A percentile compares a stretch with the other conserved stretches of the same genome.
Conservation (phyloP, 2,797 vertebrate genomes). For the Schizopygopsis pylzovi region DNA sequence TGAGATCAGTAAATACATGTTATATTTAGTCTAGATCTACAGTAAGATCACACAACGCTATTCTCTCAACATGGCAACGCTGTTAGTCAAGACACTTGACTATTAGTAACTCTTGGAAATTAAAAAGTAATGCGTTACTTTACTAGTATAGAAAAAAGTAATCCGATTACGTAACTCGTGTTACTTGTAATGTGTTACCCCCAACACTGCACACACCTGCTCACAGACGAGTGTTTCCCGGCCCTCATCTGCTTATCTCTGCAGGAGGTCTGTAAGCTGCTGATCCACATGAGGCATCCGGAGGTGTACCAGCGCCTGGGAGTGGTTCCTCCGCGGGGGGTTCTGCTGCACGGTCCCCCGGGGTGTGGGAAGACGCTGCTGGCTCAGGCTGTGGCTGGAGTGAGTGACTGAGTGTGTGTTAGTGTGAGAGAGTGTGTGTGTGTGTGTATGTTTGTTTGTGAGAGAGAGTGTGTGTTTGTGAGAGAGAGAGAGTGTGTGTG, state of each 20-base stretch:
- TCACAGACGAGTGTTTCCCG: background rate
- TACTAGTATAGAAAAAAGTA: too few relatives aligned
- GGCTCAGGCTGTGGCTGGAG: slow-evolving; percentile 94
- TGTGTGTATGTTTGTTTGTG: slow-evolving; percentile 27
- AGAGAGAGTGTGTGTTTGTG: background rate
- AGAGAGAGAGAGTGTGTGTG: too few relatives aligned
- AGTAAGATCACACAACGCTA: too few relatives aligned
- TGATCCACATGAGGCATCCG: slow-evolving; percentile 91
- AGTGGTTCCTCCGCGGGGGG: slow-evolving; percentile 88
- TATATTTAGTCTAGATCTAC: too few relatives aligned
- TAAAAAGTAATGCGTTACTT: too few relatives aligned
- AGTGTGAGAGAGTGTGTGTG: background rate
- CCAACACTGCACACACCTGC: too few relatives aligned
- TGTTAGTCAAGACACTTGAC: too few relatives aligned
- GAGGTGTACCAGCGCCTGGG: slow-evolving; percentile 93
- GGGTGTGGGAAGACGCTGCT: slow-evolving; percentile 96
- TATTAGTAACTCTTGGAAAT: too few relatives aligned
- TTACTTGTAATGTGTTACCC: too few relatives aligned
- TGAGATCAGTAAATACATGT: too few relatives aligned
- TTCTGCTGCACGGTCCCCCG: slow-evolving; percentile 93
- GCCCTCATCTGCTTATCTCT: background rate
- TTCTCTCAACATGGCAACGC: too few relatives aligned
- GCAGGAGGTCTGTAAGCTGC: slow-evolving; percentile 93
- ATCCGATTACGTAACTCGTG: too few relatives aligned
- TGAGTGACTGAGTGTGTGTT: slow-evolving; percentile 70